Evolutionary conservation across 2,888 invertebrate species (phyloP).

Genomic region (Sinhomidia bicolor): DNA sequence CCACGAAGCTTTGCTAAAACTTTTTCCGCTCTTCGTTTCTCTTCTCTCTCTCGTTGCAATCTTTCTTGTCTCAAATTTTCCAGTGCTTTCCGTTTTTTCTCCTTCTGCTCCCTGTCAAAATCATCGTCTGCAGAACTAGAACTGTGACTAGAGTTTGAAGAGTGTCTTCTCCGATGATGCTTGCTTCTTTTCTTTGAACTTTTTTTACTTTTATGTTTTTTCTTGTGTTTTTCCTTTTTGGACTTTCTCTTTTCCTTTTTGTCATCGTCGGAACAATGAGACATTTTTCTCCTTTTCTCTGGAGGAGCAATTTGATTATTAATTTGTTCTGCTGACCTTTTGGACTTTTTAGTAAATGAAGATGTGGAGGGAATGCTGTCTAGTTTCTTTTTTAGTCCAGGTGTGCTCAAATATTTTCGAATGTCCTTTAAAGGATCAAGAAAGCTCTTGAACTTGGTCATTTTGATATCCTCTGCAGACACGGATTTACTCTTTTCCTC

Average conservation of each 20-base stretch:
- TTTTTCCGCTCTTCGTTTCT: conserved; percentile 87
- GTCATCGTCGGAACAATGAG: background rate
- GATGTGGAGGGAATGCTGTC: conserved; percentile 56
- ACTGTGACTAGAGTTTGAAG: background rate
- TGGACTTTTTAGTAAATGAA: background rate
- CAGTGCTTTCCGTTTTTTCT: conserved; percentile 83
- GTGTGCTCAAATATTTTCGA: conserved; percentile 84
- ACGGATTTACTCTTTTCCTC: conserved; percentile 50
- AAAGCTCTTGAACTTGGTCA: conserved; percentile 86
- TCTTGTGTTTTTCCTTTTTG: conserved; percentile 81
- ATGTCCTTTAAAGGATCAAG: conserved; percentile 90
- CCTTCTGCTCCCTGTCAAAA: conserved; percentile 64
- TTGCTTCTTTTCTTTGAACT: conserved; percentile 80
- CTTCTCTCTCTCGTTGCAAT: conserved; percentile 90
- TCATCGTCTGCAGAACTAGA: conserved; percentile 18
- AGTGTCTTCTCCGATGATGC: conserved; percentile 80
- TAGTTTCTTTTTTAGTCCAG: conserved; percentile 77
- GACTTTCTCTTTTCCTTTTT: conserved; percentile 35
- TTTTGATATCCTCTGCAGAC: conserved; percentile 81
- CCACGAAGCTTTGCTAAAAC: conserved; percentile 88
- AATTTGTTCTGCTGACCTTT: background rate
- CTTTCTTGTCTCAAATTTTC: conserved; percentile 89
- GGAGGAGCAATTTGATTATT: too few relatives aligned
- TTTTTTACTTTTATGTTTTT: conserved; percentile 79
- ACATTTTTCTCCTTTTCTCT: background rate